Evolutionary conservation across 2,113 vertebrate species (phyloP), one percentile per base, ranked within the genome.

Genomic region (Boleophthalmus pectinirostris): DNA sequence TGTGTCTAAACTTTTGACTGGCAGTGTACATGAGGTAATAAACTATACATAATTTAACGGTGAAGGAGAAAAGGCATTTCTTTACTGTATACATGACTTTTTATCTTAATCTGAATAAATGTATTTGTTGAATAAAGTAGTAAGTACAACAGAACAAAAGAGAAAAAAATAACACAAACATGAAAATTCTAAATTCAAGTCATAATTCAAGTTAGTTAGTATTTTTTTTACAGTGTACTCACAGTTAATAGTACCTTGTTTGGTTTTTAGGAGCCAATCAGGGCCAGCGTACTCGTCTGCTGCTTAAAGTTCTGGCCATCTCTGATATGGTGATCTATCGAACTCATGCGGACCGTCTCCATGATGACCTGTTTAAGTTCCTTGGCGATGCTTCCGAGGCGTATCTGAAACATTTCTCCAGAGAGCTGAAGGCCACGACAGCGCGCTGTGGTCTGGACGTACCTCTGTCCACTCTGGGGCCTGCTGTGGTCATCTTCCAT

Each of bases 321-420:
- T 99, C 97, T 25, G 98, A 99, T 83, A 91, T 98, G 25, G 94
- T 99, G 80, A 98, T 99, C 90, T 99, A 99, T 88, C 95, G 97
- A 80, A 99, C 98, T 51, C 97, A 97, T 25, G 96, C 97, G 18
- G 98, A 99, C 91, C 95, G 98, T 69, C 95, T 99, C 77, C 97
- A 99, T 25, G 98, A 99, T 24, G 98, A 99, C 83, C 96, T 99
- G 81, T 99, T 99, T 89, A 99, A 99, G 88, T 99, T 99, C 91
- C 95, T 99, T 13, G 97, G 97, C 8, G 97, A 99, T 45, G 98
- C 98, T 46, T 99, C 98, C 0, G 97, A 98, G 73, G 98, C 98
- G 69, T 99, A 99, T 86, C 91, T 99, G 74, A 99, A 98, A 89
- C 96, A 99, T 80, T 99, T 99, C 88, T 96, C 97, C 51, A 95